Conservation (phyloP, 2,113 vertebrate genomes). For the Murina feae region DNA sequence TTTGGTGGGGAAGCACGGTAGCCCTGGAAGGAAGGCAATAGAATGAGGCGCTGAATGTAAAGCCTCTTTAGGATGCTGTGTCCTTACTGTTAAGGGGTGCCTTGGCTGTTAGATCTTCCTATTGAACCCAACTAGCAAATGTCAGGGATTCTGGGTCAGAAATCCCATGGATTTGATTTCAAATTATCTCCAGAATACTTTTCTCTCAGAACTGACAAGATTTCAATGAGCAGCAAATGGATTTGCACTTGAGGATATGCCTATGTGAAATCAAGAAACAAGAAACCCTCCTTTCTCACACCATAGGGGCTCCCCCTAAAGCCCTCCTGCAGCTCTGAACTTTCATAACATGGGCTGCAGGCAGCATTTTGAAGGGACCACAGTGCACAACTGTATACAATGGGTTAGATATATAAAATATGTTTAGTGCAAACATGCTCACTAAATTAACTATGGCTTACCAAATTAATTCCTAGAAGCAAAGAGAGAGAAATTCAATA, state of each 20-base stretch:
- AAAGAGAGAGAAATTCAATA: neutral
- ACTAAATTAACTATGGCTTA: neutral
- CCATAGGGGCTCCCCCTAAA: neutral
- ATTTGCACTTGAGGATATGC: neutral
- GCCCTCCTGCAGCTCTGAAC: neutral
- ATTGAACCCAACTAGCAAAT: neutral
- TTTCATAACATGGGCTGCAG: neutral
- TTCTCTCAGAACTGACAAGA: neutral
- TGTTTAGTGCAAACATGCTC: neutral
- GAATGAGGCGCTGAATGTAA: neutral
- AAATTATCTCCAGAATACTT: neutral
- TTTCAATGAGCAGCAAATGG: neutral
- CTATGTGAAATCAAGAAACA: neutral
- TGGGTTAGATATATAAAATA: neutral
- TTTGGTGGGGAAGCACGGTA: fast-evolving
- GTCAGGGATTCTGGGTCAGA: neutral
- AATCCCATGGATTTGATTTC: neutral
- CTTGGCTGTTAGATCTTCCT: neutral
- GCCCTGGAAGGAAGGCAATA: neutral
- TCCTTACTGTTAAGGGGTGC: neutral
- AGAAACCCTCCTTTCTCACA: neutral
- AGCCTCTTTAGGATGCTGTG: fast-evolving
- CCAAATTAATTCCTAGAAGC: neutral
- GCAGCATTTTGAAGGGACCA: neutral
- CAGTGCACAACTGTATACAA: neutral